Percentiles rank a stretch among this genome's conserved stretches.
Evolutionary conservation across 2,888 invertebrate genomes (phyloP).

Genomic region (Lysandra coridon): DNA sequence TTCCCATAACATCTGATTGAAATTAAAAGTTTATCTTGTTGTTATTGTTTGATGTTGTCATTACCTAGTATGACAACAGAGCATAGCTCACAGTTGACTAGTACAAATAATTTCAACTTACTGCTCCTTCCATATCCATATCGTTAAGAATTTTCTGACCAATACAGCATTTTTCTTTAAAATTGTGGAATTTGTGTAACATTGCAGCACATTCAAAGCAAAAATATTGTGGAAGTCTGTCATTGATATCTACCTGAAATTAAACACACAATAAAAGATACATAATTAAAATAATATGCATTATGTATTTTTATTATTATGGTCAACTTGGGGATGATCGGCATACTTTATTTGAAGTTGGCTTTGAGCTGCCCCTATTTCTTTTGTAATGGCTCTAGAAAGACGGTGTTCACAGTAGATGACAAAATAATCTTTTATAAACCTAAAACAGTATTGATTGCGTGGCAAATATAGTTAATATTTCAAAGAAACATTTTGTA

Average conservation of each 20-base stretch:
- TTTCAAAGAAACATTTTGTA: too few species aligned
- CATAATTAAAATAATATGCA: not conserved
- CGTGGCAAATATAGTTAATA: too few species aligned
- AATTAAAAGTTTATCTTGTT: not conserved
- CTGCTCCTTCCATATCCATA: constrained; percentile 55
- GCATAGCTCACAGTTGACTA: not conserved
- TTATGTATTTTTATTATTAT: not conserved
- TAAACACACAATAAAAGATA: not conserved
- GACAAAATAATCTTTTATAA: too few species aligned
- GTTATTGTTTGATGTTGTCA: not conserved
- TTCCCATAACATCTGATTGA: not conserved
- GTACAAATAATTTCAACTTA: constrained; percentile 46
- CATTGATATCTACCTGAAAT: constrained; percentile 54
- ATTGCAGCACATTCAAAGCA: constrained; percentile 64
- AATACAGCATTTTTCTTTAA: constrained; percentile 61
- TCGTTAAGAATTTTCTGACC: constrained; percentile 56
- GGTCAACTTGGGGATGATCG: too few species aligned
- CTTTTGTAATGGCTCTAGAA: too few species aligned
- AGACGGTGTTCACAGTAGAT: too few species aligned
- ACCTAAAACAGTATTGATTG: too few species aligned
- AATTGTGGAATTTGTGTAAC: constrained; percentile 63
- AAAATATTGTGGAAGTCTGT: constrained; percentile 59
- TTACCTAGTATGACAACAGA: not conserved
- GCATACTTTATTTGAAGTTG: too few species aligned
- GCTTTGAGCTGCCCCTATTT: too few species aligned